Conservation (phyloP, 1,140 invertebrate species). For the Orius laevigatus region DNA sequence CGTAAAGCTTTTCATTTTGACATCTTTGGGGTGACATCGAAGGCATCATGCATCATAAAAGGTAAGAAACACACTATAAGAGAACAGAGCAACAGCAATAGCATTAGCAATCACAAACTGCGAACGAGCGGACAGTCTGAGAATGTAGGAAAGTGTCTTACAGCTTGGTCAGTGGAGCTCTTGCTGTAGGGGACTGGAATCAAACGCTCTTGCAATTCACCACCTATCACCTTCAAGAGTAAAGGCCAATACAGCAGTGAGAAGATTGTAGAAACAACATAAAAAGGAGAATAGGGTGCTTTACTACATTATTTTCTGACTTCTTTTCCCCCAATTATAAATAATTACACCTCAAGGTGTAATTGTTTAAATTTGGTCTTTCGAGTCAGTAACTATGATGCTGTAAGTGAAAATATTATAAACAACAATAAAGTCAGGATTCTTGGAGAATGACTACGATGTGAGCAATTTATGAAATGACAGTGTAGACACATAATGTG, state of each 20-base stretch:
- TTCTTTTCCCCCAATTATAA: background rate
- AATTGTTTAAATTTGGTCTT: no score
- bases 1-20: constrained; percentile 1
- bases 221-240: constrained; percentile 94
- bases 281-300: constrained; percentile 15
- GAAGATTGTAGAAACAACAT: constrained; percentile 17
- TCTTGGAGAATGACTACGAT: constrained; percentile 1
- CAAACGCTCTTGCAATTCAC: constrained; percentile 97
- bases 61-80: constrained; percentile 17
- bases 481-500: constrained; percentile 9
- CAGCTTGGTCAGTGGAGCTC: constrained; percentile 97
- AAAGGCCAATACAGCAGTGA: constrained; percentile 41
- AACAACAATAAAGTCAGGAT: constrained; percentile 8
- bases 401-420: constrained; percentile 13
- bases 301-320: constrained; percentile 11
- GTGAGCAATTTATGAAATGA: constrained; percentile 4
- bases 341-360: no score
- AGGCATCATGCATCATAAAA: constrained; percentile 16
- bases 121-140: constrained; percentile 26
- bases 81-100: constrained; percentile 17
- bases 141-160: constrained; percentile 56
- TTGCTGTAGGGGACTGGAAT: constrained; percentile 98
- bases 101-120: constrained; percentile 18
- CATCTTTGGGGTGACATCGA: constrained; percentile 8
- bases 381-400: constrained; percentile 6